A percentile compares a stretch with the other conserved stretches of the same genome.
Evolutionary conservation across 2,888 invertebrate species (phyloP).

Genomic region (Eurytoma californica): DNA sequence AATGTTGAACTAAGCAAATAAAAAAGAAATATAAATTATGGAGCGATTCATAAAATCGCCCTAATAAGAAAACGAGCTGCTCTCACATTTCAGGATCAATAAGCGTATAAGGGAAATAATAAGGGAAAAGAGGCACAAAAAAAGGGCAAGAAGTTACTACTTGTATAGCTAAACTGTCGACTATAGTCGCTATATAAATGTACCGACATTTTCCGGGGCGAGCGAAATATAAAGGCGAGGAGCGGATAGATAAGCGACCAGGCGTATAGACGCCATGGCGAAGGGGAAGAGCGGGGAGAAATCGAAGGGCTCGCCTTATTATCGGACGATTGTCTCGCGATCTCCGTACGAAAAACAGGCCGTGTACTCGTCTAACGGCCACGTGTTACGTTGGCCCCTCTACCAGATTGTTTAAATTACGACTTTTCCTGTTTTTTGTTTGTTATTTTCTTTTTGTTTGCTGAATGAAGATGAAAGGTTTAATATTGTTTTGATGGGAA

Average conservation of each 20-base stretch:
- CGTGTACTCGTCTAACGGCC: not conserved
- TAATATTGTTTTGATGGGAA: too few relatives aligned
- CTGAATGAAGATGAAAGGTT: too few relatives aligned
- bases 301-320: conserved; percentile 46
- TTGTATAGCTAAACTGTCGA: conserved; percentile 6
- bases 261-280: not conserved
- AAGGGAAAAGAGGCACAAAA: too few relatives aligned
- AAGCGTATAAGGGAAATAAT: too few relatives aligned
- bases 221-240: not conserved
- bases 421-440: not conserved
- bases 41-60: too few relatives aligned
- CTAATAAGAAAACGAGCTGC: too few relatives aligned
- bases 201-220: conserved; percentile 1
- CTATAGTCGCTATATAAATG: not conserved
- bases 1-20: too few relatives aligned
- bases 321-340: conserved; percentile 41
- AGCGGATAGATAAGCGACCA: not conserved
- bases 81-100: too few relatives aligned
- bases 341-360: conserved; percentile 18
- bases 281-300: not conserved
- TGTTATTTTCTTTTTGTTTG: not conserved
- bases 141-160: not conserved
- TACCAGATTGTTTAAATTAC: not conserved
- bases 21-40: too few relatives aligned
- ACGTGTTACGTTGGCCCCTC: not conserved